Conservation (phyloP, 2,113 vertebrate species). For the Gadus chalcogrammus region DNA sequence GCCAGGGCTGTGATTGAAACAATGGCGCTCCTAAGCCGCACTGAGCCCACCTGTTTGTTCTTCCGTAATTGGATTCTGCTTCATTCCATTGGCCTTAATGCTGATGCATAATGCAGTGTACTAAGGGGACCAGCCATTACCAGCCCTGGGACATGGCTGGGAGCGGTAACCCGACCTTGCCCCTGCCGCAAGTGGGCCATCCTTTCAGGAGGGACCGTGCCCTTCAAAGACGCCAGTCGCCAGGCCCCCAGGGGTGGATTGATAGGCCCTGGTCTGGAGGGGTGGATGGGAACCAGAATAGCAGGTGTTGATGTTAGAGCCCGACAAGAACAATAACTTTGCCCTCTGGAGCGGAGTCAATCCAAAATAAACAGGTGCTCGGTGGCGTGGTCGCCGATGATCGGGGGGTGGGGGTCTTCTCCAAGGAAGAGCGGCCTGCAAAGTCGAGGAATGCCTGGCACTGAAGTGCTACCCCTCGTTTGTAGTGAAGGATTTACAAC, state of each 20-base stretch:
- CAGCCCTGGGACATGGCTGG: slow-evolving; percentile 52
- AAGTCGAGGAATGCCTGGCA: slow-evolving; percentile 27
- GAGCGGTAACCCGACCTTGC: slow-evolving; percentile 58
- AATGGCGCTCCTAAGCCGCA: slow-evolving; percentile 59
- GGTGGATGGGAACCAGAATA: slow-evolving; percentile 57
- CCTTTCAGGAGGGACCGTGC: slow-evolving; percentile 43
- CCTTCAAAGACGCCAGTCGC: slow-evolving; percentile 57
- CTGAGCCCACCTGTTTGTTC: slow-evolving; percentile 74
- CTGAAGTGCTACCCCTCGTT: slow-evolving; percentile 33
- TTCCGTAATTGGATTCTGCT: slow-evolving; percentile 71
- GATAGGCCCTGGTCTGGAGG: slow-evolving; percentile 40
- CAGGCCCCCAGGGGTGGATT: slow-evolving; percentile 45
- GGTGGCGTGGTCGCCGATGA: not conserved
- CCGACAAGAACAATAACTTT: slow-evolving; percentile 73
- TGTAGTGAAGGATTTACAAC: slow-evolving; percentile 34
- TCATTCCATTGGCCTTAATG: slow-evolving; percentile 73
- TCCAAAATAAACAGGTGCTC: slow-evolving; percentile 77
- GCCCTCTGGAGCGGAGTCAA: slow-evolving; percentile 83
- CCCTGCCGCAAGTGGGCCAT: slow-evolving; percentile 34
- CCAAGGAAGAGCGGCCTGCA: too few relatives aligned
- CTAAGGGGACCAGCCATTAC: slow-evolving; percentile 58
- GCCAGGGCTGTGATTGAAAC: slow-evolving; percentile 66
- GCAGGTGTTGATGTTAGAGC: slow-evolving; percentile 62
- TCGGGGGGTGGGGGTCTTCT: not conserved
- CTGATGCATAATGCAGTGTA: slow-evolving; percentile 68